These are phyloP conservation scores for Aleiodes sp. DNA, from an alignment of 1,140 invertebrate species.

Conservation along the genomic window DNA sequence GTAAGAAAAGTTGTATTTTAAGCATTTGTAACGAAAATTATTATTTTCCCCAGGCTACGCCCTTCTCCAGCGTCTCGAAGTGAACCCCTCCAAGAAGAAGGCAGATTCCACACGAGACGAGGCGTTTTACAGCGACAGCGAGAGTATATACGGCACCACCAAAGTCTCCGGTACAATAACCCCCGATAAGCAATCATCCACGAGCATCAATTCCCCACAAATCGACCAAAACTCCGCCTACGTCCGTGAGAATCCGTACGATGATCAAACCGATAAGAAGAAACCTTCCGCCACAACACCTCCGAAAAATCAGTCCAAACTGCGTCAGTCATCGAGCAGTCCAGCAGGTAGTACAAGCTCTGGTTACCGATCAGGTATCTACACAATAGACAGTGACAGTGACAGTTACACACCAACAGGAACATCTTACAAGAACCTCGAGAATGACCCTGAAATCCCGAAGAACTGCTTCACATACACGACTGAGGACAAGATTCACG, in stretches of 20 bases:
- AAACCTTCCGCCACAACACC: no score
- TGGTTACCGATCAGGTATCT: slow-evolving; percentile 68
- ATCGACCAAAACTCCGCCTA: background rate
- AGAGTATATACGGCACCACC: slow-evolving; percentile 39
- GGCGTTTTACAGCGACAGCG: slow-evolving; percentile 40
- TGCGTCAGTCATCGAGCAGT: slow-evolving; percentile 41
- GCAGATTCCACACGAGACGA: slow-evolving; percentile 38
- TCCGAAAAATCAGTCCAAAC: background rate
- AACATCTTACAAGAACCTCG: slow-evolving; percentile 48
- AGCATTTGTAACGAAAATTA: background rate
- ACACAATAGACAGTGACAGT: slow-evolving; percentile 68
- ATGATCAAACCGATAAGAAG: no score
- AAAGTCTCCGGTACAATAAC: slow-evolving; percentile 18
- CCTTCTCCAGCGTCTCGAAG: slow-evolving; percentile 65
- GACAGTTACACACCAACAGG: slow-evolving; percentile 62
- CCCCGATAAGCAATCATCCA: slow-evolving; percentile 4
- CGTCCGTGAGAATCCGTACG: no score
- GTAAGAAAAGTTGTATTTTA: background rate
- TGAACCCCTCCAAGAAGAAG: slow-evolving; percentile 54
- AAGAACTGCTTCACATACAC: slow-evolving; percentile 52
- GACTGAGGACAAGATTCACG: slow-evolving; percentile 48
- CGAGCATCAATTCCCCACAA: background rate
- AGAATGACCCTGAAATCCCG: slow-evolving; percentile 36
- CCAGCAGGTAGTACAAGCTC: slow-evolving; percentile 69
- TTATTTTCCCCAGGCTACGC: slow-evolving; percentile 65